Conservation (phyloP, 2,113 vertebrate species). For the Corydoras maculifer region DNA sequence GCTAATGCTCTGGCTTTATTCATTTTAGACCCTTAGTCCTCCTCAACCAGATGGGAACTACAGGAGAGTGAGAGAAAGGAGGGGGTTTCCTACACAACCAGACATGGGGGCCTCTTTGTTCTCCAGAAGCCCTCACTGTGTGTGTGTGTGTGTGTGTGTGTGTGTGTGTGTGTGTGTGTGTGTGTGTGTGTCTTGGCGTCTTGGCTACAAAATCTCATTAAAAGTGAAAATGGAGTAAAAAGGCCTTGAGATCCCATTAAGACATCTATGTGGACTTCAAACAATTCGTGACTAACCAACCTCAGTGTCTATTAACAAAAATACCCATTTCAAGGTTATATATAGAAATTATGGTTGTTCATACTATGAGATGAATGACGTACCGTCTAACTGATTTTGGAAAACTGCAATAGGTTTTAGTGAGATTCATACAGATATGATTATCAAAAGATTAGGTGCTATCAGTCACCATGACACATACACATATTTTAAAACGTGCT, state of each 20-base stretch:
- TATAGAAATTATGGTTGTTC: background rate
- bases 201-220: slow-evolving; percentile 46
- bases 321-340: slow-evolving; percentile 5
- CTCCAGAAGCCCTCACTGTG: slow-evolving; percentile 54
- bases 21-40: slow-evolving; percentile 48
- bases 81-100: slow-evolving; percentile 41
- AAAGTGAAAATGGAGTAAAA: slow-evolving; percentile 36
- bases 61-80: slow-evolving; percentile 17
- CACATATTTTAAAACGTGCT: no score
- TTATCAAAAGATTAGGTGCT: no score
- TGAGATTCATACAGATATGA: no score
- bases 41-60: slow-evolving; percentile 65
- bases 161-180: slow-evolving; percentile 14
- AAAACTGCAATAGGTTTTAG: no score
- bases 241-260: slow-evolving; percentile 44
- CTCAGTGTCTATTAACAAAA: slow-evolving; percentile 12
- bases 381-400: no score
- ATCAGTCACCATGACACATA: no score
- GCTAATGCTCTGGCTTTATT: slow-evolving; percentile 43
- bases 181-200: background rate
- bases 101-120: slow-evolving; percentile 63
- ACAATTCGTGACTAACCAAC: slow-evolving; percentile 15
- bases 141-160: slow-evolving; percentile 1
- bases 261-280: slow-evolving; percentile 34
- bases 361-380: background rate